Evolutionary conservation across 2,888 invertebrate genomes (phyloP).

Genomic region (Andrena fulva): DNA sequence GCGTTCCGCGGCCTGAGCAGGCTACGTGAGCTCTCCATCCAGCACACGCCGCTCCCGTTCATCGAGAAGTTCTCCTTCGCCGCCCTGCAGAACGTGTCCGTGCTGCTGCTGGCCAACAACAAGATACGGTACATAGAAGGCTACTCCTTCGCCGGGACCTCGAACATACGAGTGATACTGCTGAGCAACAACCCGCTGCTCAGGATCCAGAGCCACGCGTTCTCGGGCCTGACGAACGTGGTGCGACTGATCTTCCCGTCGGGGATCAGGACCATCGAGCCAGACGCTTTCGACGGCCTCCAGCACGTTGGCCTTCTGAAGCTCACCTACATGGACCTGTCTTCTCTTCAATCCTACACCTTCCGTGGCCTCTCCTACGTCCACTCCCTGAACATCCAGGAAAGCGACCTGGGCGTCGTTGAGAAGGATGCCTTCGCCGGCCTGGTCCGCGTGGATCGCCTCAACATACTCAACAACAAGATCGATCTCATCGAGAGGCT

Average conservation of each 20-base stretch:
- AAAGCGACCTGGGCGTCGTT: slow-evolving; percentile 92
- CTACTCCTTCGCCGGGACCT: slow-evolving; percentile 95
- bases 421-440: slow-evolving; percentile 91
- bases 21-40: slow-evolving; percentile 92
- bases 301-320: slow-evolving; percentile 93
- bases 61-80: slow-evolving; percentile 94
- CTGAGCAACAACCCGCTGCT: slow-evolving; percentile 94
- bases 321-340: slow-evolving; percentile 93
- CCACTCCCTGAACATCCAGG: slow-evolving; percentile 91
- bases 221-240: slow-evolving; percentile 93
- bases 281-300: slow-evolving; percentile 92
- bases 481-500: slow-evolving; percentile 93
- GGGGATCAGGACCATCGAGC: slow-evolving; percentile 91
- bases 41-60: slow-evolving; percentile 92
- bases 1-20: slow-evolving; percentile 94
- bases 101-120: slow-evolving; percentile 89
- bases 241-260: slow-evolving; percentile 93
- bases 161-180: slow-evolving; percentile 92
- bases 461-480: slow-evolving; percentile 94
- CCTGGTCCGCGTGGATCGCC: slow-evolving; percentile 89
- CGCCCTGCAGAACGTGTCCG: slow-evolving; percentile 92
- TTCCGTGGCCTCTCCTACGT: slow-evolving; percentile 92
- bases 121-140: slow-evolving; percentile 89
- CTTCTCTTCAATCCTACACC: slow-evolving; percentile 89
- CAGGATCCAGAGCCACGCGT: slow-evolving; percentile 92